Evolutionary conservation across 2,113 vertebrate species (phyloP).

Genomic region (Argyrosomus japonicus): DNA sequence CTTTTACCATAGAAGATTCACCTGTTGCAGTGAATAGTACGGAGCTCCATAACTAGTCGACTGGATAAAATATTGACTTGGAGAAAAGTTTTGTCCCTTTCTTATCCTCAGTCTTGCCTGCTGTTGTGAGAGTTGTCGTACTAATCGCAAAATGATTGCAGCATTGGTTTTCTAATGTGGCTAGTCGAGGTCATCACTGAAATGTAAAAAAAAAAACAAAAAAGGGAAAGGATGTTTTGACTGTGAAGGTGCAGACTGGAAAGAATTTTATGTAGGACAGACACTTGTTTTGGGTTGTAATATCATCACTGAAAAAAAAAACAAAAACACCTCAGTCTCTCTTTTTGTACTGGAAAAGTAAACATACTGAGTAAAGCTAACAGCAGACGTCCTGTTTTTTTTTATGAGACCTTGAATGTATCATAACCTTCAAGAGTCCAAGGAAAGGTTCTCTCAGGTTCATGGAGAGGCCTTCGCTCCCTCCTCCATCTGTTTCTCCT

Average conservation of each 20-base stretch:
- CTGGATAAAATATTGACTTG: neutral
- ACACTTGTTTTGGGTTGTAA: conserved; percentile 34
- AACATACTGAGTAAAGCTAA: neutral
- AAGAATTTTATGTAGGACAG: neutral
- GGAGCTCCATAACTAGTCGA: neutral
- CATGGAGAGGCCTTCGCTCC: conserved; percentile 76
- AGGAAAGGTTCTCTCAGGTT: conserved; percentile 63
- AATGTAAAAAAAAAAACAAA: neutral
- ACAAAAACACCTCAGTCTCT: neutral
- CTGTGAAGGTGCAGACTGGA: conserved; percentile 19
- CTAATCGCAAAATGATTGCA: neutral
- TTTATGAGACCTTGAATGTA: conserved; percentile 33
- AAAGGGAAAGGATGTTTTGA: conserved; percentile 23
- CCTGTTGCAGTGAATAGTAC: neutral
- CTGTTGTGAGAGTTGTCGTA: neutral
- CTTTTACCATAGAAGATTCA: neutral
- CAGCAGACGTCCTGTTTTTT: neutral
- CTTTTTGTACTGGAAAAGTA: neutral
- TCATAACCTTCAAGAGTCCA: conserved; percentile 20
- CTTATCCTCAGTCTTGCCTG: neutral
- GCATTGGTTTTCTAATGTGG: neutral
- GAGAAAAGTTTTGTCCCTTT: neutral
- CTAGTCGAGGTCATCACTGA: neutral
- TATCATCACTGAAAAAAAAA: neutral
- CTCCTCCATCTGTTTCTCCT: conserved; percentile 68